phyloP scores from a whole-genome alignment of 2,113 vertebrate species.

The Hippocampus zosterae region DNA sequence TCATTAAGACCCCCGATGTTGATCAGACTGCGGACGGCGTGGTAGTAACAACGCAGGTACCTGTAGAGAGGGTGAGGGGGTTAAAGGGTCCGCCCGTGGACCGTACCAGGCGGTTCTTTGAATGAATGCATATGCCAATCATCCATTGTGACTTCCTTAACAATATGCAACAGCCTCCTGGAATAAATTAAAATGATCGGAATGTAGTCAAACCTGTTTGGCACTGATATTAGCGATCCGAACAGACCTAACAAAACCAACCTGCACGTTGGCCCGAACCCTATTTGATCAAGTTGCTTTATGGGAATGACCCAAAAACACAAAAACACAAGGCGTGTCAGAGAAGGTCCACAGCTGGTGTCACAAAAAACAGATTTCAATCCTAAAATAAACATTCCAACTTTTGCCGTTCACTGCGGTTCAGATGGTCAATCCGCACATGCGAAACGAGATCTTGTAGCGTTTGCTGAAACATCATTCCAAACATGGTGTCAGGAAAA shows the following conservation, averaged over 20 bases:
- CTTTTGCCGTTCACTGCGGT: too few relatives aligned
- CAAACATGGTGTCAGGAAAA: slow-evolving; percentile 68
- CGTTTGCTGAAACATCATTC: slow-evolving; percentile 67
- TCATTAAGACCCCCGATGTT: slow-evolving; percentile 86
- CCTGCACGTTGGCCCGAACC: not conserved
- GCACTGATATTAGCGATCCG: too few relatives aligned
- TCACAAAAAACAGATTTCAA: too few relatives aligned
- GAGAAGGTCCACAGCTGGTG: not conserved
- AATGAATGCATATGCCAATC: not conserved
- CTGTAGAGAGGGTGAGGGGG: slow-evolving; percentile 49
- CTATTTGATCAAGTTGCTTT: not conserved
- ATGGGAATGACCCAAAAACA: not conserved
- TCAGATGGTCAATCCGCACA: too few relatives aligned
- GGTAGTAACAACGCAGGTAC: slow-evolving; percentile 88
- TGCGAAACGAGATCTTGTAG: too few relatives aligned
- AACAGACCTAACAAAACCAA: too few relatives aligned
- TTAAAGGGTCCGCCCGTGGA: slow-evolving; percentile 6
- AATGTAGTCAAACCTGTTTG: too few relatives aligned
- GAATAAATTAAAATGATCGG: too few relatives aligned
- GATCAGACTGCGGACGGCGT: slow-evolving; percentile 83
- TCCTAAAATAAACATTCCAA: too few relatives aligned
- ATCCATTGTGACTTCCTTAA: not conserved
- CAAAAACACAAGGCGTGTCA: not conserved
- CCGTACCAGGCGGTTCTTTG: not conserved
- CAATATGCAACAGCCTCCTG: too few relatives aligned